Percentiles rank a stretch among this genome's conserved stretches.
These are phyloP conservation scores for Mionectes olivaceus DNA, from an alignment of 2,797 vertebrate genomes.

Conservation along the genomic window DNA sequence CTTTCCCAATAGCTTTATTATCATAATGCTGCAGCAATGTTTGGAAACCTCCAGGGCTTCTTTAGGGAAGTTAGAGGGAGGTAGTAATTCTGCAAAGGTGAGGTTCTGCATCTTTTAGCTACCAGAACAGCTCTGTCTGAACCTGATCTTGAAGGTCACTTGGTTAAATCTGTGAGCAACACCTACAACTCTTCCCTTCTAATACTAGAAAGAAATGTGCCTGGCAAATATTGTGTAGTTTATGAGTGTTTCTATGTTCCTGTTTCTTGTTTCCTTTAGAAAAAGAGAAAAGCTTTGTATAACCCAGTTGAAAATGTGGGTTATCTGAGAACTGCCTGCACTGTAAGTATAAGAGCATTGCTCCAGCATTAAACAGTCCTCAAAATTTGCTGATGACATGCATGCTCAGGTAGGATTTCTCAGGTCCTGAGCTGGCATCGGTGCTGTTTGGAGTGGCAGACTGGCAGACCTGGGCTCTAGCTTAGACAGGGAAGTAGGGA, in stretches of 20 bases:
- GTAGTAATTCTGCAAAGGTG: neutral
- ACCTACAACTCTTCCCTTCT: neutral
- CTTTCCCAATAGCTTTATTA: neutral
- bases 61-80: neutral
- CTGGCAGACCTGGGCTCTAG: neutral
- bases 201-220: neutral
- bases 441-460: neutral
- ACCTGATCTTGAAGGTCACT: neutral
- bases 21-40: neutral
- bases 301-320: neutral
- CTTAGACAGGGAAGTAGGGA: neutral
- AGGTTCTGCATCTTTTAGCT: neutral
- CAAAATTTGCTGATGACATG: neutral
- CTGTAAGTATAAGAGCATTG: neutral
- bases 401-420: fast-evolving
- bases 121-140: fast-evolving
- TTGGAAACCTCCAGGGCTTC: neutral
- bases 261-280: neutral
- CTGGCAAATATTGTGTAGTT: neutral
- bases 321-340: neutral
- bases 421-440: fast-evolving
- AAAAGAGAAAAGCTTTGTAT: neutral
- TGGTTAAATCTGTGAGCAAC: neutral
- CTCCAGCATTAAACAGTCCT: neutral
- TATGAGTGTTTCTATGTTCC: neutral